These are phyloP conservation scores for Poecilia wingei DNA, from an alignment of 2,797 vertebrate genomes.

Conservation along the genomic window DNA sequence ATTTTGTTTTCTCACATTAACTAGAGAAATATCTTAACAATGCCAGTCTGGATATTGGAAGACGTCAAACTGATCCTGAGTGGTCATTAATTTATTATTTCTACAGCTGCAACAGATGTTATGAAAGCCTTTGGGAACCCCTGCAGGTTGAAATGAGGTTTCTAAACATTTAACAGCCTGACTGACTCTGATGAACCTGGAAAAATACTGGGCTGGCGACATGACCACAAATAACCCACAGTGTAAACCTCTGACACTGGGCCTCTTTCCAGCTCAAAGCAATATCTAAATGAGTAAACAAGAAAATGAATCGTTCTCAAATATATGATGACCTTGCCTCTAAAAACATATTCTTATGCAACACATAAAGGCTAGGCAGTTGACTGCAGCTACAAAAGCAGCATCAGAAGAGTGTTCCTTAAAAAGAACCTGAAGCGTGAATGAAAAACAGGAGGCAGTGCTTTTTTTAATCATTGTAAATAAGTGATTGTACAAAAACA, in stretches of 20 bases:
- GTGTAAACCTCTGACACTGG: not conserved
- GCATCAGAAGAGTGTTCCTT: no score
- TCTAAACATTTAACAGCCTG: not conserved
- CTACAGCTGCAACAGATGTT: not conserved
- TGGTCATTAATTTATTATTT: not conserved
- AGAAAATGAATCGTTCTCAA: not conserved
- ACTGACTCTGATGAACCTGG: not conserved
- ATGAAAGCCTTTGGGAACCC: not conserved
- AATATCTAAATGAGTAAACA: not conserved
- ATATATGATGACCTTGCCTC: not conserved
- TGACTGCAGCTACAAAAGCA: no score
- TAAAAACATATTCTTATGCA: not conserved
- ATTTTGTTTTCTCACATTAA: not conserved
- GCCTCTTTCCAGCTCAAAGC: not conserved
- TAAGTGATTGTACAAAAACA: no score
- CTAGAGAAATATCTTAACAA: not conserved
- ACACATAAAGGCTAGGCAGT: not conserved
- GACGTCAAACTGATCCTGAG: not conserved
- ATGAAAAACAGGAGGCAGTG: no score
- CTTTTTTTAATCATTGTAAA: no score
- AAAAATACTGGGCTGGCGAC: not conserved
- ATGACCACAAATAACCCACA: not conserved
- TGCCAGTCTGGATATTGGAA: not conserved
- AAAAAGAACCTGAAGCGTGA: no score
- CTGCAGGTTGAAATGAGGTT: not conserved